A percentile compares a stretch with the other conserved stretches of the same genome.
Evolutionary conservation across 1,140 invertebrate species (phyloP).

Genomic region (Aplysia californica): DNA sequence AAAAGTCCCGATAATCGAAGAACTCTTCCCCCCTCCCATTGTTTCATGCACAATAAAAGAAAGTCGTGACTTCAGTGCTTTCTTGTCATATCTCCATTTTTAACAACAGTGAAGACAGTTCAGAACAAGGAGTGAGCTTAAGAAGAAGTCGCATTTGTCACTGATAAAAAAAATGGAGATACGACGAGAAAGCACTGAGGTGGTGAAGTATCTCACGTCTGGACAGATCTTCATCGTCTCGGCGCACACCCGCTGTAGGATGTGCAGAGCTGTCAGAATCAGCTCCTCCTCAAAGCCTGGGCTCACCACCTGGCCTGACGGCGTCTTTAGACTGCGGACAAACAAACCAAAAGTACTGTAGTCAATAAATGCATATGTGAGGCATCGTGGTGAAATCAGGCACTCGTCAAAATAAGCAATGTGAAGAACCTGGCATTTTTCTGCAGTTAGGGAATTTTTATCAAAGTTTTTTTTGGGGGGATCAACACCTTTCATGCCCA

Average conservation of each 20-base stretch:
- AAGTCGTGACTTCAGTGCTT: too few relatives aligned
- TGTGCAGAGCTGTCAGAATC: slow-evolving; percentile 31
- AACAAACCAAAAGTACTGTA: neutral
- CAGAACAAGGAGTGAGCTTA: neutral
- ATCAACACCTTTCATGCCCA: too few relatives aligned
- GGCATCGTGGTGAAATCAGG: too few relatives aligned
- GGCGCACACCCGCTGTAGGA: slow-evolving; percentile 36
- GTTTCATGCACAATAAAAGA: too few relatives aligned
- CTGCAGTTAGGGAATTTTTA: neutral
- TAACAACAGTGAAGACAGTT: neutral
- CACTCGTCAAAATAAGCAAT: neutral
- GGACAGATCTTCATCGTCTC: slow-evolving; percentile 33
- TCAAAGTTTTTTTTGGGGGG: neutral
- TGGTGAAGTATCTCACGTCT: slow-evolving; percentile 51
- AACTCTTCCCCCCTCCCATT: too few relatives aligned
- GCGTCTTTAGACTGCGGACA: neutral
- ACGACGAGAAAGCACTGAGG: too few relatives aligned
- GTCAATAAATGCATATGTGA: too few relatives aligned
- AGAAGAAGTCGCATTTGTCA: too few relatives aligned
- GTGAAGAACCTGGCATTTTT: too few relatives aligned
- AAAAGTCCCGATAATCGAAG: too few relatives aligned
- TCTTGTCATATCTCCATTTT: neutral
- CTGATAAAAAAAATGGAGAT: too few relatives aligned
- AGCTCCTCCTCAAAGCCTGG: slow-evolving; percentile 32
- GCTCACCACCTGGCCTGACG: slow-evolving; percentile 20